A percentile compares a stretch with the other conserved stretches of the same genome.
phyloP scores from a whole-genome alignment of 1,140 invertebrate species.

The Wiebesia pumilae region DNA sequence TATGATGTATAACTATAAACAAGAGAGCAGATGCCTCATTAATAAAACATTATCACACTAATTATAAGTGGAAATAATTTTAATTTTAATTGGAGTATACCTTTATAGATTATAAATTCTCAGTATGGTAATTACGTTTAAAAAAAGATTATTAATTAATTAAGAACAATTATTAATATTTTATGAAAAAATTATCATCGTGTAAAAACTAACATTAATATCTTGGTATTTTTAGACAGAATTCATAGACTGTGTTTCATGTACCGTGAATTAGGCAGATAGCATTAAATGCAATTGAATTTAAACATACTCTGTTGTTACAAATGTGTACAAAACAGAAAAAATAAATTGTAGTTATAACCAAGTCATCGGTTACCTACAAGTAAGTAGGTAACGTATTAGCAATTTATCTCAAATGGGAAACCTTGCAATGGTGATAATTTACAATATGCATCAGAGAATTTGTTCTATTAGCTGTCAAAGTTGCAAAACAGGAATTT shows the following conservation, averaged over 20 bases:
- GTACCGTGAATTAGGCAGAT: not conserved
- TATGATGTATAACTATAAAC: not conserved
- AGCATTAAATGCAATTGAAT: not conserved
- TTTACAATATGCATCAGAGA: not conserved
- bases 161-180: too few relatives aligned
- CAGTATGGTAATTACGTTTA: too few relatives aligned
- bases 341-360: not conserved
- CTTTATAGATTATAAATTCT: not conserved
- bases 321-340: not conserved
- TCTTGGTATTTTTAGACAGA: too few relatives aligned
- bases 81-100: not conserved
- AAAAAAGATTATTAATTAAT: too few relatives aligned
- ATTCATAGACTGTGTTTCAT: too few relatives aligned
- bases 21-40: not conserved
- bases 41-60: not conserved
- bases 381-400: not conserved
- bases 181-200: too few relatives aligned
- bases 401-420: not conserved
- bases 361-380: not conserved
- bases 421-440: not conserved
- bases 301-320: not conserved
- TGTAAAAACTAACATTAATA: too few relatives aligned
- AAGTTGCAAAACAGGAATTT: not conserved
- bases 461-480: not conserved
- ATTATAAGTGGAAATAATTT: not conserved